These are phyloP conservation scores for Nemotelus pantherinus DNA, from an alignment of 2,888 invertebrate genomes.

Conservation along the genomic window DNA sequence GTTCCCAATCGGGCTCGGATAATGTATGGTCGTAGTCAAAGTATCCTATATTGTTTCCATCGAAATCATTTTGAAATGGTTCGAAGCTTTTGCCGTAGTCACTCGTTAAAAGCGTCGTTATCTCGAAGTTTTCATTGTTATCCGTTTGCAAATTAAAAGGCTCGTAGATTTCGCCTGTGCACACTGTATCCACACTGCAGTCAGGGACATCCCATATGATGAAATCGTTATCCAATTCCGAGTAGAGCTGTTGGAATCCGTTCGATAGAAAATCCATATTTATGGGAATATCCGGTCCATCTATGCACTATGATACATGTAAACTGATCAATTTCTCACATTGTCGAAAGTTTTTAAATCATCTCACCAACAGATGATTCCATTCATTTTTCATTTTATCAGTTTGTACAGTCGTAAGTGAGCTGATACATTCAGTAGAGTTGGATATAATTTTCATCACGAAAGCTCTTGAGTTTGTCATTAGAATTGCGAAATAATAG, in stretches of 20 bases:
- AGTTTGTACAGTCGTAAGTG: constrained; percentile 5
- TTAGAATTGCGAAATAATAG: too few species aligned
- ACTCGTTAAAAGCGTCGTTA: constrained; percentile 39
- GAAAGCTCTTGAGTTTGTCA: too few species aligned
- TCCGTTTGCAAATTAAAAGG: constrained; percentile 50
- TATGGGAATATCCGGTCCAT: neutral
- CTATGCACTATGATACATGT: neutral
- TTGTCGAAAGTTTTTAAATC: constrained; percentile 43
- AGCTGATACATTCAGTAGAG: neutral
- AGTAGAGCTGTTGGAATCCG: constrained; percentile 63
- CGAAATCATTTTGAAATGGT: constrained; percentile 46
- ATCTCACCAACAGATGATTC: neutral
- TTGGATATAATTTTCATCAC: too few species aligned
- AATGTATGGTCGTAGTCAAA: neutral
- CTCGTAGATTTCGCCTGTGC: neutral
- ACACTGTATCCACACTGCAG: constrained; percentile 2
- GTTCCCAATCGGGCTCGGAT: constrained; percentile 59
- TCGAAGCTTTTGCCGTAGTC: constrained; percentile 48
- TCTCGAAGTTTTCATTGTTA: constrained; percentile 40
- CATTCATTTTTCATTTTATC: constrained; percentile 13
- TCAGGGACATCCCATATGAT: constrained; percentile 45
- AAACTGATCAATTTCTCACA: constrained; percentile 39
- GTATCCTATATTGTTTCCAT: constrained; percentile 45
- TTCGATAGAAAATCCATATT: constrained; percentile 64
- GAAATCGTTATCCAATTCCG: constrained; percentile 56